Evolutionary conservation across 2,888 invertebrate species (phyloP).

Genomic region (Cynaeus angustus): DNA sequence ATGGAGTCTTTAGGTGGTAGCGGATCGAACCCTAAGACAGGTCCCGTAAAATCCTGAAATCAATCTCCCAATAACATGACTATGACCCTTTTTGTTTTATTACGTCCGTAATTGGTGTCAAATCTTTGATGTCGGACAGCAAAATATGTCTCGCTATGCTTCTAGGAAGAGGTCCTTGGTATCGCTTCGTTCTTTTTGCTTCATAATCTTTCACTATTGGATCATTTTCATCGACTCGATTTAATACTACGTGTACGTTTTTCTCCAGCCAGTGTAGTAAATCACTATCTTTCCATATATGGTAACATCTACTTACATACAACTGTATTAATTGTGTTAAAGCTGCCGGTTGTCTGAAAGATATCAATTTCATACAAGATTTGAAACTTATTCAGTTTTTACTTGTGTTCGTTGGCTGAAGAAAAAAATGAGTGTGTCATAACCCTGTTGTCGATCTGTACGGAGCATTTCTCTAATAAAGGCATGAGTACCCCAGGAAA

Average conservation of each 20-base stretch:
- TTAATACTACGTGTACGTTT: constrained; percentile 79
- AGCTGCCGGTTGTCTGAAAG: constrained; percentile 76
- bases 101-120: constrained; percentile 70
- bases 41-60: constrained; percentile 70
- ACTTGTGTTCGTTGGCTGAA: constrained; percentile 54
- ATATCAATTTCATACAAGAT: neutral
- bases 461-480: constrained; percentile 83
- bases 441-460: constrained; percentile 81
- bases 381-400: neutral
- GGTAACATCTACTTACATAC: constrained; percentile 83
- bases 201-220: constrained; percentile 76
- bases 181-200: constrained; percentile 77
- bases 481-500: constrained; percentile 85
- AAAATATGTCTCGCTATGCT: constrained; percentile 82
- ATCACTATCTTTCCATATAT: constrained; percentile 86
- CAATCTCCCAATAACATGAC: constrained; percentile 22
- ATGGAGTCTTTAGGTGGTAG: constrained; percentile 85
- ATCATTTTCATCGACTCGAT: constrained; percentile 78
- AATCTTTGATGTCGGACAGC: constrained; percentile 81
- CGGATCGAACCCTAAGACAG: constrained; percentile 86
- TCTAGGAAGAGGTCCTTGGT: constrained; percentile 76
- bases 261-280: constrained; percentile 85
- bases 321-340: constrained; percentile 82
- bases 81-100: neutral
- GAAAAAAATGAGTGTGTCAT: constrained; percentile 74